Base-by-base conservation (phyloP, 2,888 invertebrate species). In the Cancer borealis region DNA sequence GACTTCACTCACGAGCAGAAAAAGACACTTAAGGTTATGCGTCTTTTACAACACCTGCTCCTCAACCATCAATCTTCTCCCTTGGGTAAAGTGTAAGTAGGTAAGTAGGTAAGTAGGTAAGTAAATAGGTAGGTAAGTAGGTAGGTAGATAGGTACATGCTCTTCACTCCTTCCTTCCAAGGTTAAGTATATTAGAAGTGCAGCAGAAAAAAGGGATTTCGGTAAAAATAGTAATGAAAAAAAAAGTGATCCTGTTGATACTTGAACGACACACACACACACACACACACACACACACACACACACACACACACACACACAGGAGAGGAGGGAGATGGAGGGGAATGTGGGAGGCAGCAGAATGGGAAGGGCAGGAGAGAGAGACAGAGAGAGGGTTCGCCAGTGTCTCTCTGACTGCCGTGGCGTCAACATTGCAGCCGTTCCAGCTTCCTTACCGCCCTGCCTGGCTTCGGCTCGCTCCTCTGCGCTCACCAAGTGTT, bases 321-420 rank as follows among this genome's bases (percentile, higher is more conserved):
- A n/a, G 66, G 66, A 66, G 66, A 66, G 66, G 66, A 66, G 66
- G n/a, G 66, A 54, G 66, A 66, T 30, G 4, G 30, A 79, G 30
- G 79, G 79, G 79, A 30, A 26, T 6, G 66, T 12, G 79, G 26
- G 30, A 79, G 79, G 79, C 30, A 79, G 30, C 21, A 54, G 54
- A 54, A 17, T 17, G 54, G 54, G 54, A 17, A 54, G 54, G 54
- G 54, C 12, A 21, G 66, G 21, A 66, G 66, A 30, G 30, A 30
- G 79, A 30, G 79, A 30, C 30, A 21, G 26, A 14, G 14, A 30
- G 30, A 79, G 30, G 30, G 14, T 6, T 30, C 30, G 79, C 79
- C 79, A 79, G 79, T 79, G 79, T 79, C 5, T 30, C 30, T 79
- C 79, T 79, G 79, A 30, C 79, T 79, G 79, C 79, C 79, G 79